Percentiles rank a stretch among this genome's conserved stretches.
These are phyloP conservation scores for Leptopilina myrica DNA, from an alignment of 2,888 invertebrate genomes.

Conservation along the genomic window DNA sequence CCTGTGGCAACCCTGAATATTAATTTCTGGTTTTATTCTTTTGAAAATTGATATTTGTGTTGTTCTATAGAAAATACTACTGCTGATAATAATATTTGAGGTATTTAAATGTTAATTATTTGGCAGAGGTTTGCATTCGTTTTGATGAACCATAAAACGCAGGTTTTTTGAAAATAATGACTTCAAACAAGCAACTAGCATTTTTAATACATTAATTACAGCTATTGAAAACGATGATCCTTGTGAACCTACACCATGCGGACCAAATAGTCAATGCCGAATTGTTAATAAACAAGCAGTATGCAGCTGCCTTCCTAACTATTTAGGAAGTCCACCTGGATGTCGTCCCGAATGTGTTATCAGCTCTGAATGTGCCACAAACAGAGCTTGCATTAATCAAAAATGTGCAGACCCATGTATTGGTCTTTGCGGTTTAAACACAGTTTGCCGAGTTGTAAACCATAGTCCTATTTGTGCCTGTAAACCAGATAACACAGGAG, in stretches of 20 bases:
- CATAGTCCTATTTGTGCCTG: constrained; percentile 86
- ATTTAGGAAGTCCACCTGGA: constrained; percentile 83
- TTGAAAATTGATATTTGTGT: no score
- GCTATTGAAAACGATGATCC: constrained; percentile 63
- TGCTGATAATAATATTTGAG: no score
- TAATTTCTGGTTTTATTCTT: no score
- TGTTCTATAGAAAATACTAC: no score
- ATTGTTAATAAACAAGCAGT: constrained; percentile 82
- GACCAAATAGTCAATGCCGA: constrained; percentile 83
- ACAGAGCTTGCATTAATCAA: constrained; percentile 85
- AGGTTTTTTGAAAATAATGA: neutral
- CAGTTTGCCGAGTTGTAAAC: constrained; percentile 84
- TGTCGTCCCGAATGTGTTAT: constrained; percentile 86
- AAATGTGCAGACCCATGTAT: constrained; percentile 87
- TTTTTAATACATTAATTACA: constrained; percentile 26
- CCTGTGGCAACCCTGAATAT: no score
- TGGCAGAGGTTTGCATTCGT: no score
- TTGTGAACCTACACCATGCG: constrained; percentile 80
- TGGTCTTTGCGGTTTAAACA: constrained; percentile 84
- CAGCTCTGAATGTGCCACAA: constrained; percentile 84
- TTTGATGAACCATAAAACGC: neutral
- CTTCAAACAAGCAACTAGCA: neutral
- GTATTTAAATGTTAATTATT: no score
- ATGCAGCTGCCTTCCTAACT: constrained; percentile 84
- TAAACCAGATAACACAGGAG: constrained; percentile 81